Conservation (phyloP, 2,113 vertebrate species). For the Channa argus region DNA sequence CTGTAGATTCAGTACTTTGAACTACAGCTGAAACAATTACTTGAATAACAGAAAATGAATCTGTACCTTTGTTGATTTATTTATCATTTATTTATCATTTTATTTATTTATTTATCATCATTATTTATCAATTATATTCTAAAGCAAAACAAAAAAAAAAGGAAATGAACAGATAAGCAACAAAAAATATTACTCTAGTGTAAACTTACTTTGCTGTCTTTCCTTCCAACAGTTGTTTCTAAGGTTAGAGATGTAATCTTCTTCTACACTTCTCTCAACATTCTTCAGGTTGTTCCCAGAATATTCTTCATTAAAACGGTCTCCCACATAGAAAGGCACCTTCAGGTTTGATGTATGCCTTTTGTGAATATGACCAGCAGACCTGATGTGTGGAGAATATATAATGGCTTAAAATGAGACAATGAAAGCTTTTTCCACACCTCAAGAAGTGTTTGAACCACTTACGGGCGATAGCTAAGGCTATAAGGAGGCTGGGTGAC, state of each 20-base stretch:
- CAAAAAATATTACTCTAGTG: neutral
- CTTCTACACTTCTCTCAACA: constrained; percentile 95
- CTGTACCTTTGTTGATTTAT: too few species aligned
- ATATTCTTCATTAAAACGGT: constrained; percentile 95
- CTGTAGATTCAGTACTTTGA: too few species aligned
- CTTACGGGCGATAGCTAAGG: constrained; percentile 96
- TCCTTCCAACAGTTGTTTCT: constrained; percentile 99
- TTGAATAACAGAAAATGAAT: too few species aligned
- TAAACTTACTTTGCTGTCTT: constrained; percentile 94
- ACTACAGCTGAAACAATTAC: too few species aligned
- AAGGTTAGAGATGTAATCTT: constrained; percentile 96
- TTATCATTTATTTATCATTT: too few species aligned
- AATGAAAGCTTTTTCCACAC: neutral
- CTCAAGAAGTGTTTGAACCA: constrained; percentile 19
- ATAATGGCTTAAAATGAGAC: neutral
- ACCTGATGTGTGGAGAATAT: constrained; percentile 58
- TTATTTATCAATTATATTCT: too few species aligned
- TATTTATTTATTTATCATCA: too few species aligned
- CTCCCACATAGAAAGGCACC: constrained; percentile 94
- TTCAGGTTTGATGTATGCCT: constrained; percentile 91
- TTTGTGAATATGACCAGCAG: constrained; percentile 80
- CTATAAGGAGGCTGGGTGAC: constrained; percentile 96
- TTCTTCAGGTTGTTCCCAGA: constrained; percentile 90
- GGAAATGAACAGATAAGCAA: neutral
- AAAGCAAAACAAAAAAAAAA: too few species aligned